Evolutionary conservation across 2,797 vertebrate species (phyloP), one percentile per base, ranked within the genome.

Genomic region (Pangasius djambal): DNA sequence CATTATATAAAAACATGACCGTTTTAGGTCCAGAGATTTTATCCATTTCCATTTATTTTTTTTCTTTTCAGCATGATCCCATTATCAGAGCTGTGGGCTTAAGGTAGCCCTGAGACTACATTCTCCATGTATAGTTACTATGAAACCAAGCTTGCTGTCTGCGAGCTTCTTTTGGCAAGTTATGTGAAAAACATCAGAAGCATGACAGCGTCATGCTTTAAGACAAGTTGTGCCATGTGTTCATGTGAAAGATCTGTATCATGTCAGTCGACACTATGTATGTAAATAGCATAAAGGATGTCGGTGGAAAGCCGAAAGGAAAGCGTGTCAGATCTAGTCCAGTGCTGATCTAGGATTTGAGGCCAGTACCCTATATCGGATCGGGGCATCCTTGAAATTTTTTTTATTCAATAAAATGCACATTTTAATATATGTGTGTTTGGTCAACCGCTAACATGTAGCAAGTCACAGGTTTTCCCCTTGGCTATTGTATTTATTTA

Each of bases 121-220:
- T 37, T 55, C 34, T 40, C 18, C 34, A 28, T 9, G 82, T 9
- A 65, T n/a, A n/a, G 25, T 48, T 63, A 40, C 81, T n/a, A 4
- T 2, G 57, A 65, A 28, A 22, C 31, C 81, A 44, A 61, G 37
- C 10, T 61, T 61, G 10, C 37, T 44, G 22, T 83, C 37, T n/a
- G 13, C 37, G 18, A 63, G 13, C 59, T 63, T 63, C 34, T 48
- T 63, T 63, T n/a, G 6, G 25, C 6, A 18, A 63, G 63, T 34
- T 69, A 52, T 52, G 65, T 5, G 48, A 69, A 85, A 85, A 85
- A 85, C 65, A 52, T 34, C 83, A 85, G 63, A 69, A 52, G 48
- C 40, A 69, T 13, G 83, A 69, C 48, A 15, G 1, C 1, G 44
- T 20, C 81, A 25, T 65, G 40, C 61, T 83, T 83, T 18, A 65